Percentiles rank a stretch among this genome's conserved stretches.
Evolutionary conservation across 2,888 invertebrate genomes (phyloP).

Genomic region (Cerastis rubricosa): DNA sequence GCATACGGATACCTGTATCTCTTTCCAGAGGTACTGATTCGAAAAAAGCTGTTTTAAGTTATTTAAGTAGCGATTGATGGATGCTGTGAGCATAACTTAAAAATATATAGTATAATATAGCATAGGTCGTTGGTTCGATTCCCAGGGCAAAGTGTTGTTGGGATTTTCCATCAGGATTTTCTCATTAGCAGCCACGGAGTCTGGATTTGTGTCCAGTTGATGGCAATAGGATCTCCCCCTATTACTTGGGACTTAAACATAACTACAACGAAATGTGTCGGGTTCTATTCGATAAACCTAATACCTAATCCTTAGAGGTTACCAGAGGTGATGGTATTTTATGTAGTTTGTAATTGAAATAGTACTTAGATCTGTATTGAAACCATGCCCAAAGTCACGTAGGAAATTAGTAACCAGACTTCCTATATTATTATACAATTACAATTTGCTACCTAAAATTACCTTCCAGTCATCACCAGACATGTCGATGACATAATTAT

Average conservation of each 20-base stretch:
- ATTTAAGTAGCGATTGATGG: background rate
- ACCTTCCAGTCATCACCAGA: constrained; percentile 1
- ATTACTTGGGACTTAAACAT: too few relatives aligned
- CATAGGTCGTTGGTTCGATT: too few relatives aligned
- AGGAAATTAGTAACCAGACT: background rate
- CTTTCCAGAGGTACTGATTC: background rate
- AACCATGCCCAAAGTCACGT: constrained; percentile 6
- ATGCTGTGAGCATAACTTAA: background rate
- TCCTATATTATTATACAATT: constrained; percentile 12
- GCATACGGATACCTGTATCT: background rate
- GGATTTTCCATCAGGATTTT: too few relatives aligned
- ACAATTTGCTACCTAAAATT: constrained; percentile 4
- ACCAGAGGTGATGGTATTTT: too few relatives aligned
- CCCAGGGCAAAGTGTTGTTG: too few relatives aligned
- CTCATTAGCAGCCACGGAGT: too few relatives aligned
- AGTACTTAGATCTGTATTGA: background rate
- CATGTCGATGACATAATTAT: constrained; percentile 6
- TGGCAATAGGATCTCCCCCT: too few relatives aligned
- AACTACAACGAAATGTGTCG: too few relatives aligned
- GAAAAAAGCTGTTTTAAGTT: background rate
- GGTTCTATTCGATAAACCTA: too few relatives aligned
- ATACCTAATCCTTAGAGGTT: too few relatives aligned
- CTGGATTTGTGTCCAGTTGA: too few relatives aligned
- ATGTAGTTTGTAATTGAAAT: background rate
- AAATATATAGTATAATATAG: background rate